Conservation (phyloP, 2,888 invertebrate species). For the Eristalis arbustorum region DNA sequence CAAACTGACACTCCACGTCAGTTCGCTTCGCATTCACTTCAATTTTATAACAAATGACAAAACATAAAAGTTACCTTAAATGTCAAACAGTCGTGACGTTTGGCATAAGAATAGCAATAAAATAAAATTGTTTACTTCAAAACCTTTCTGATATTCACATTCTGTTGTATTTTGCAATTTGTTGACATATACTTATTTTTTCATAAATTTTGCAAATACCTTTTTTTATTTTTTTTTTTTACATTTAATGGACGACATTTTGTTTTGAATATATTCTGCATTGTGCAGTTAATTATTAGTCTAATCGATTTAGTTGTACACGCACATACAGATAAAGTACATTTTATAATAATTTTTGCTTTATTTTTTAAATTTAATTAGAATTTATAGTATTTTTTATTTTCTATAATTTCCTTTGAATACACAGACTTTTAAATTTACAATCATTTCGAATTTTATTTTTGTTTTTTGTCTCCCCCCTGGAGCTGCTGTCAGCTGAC, state of each 20-base stretch:
- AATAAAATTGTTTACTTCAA: background rate
- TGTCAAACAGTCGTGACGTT: background rate
- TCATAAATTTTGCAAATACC: background rate
- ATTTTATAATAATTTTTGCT: background rate
- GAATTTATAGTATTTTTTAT: constrained; percentile 4
- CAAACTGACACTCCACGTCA: background rate
- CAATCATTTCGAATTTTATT: constrained; percentile 38
- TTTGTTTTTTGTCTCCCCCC: background rate
- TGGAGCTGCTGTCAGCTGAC: background rate
- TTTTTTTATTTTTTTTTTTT: constrained; percentile 21
- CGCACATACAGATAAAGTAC: background rate
- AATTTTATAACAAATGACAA: background rate
- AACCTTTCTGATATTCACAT: constrained; percentile 36
- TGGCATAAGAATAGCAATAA: background rate
- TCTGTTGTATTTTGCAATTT: constrained; percentile 8
- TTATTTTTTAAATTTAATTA: constrained; percentile 19
- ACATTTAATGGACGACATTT: constrained; percentile 61
- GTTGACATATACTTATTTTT: background rate
- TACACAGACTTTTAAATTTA: constrained; percentile 67
- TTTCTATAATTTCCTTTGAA: constrained; percentile 45
- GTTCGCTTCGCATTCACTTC: background rate
- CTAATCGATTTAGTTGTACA: background rate
- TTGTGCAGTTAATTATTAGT: background rate
- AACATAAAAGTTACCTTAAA: background rate
- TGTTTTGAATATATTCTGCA: constrained; percentile 24